phyloP scores from a whole-genome alignment of 2,888 invertebrate species.

The Mongoloraphidia duomilia region DNA sequence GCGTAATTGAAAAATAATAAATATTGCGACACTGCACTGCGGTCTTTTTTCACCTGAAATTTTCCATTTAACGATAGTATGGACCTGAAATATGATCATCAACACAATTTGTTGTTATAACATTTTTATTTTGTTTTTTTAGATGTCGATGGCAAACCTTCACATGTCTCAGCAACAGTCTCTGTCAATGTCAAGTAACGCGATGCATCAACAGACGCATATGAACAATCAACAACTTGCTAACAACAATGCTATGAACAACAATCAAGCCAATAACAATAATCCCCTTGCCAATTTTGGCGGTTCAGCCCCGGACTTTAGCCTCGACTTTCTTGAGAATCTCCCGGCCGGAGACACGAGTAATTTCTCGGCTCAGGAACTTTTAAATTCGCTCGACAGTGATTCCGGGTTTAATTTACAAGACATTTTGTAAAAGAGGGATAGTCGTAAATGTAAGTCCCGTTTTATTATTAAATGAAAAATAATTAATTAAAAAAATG shows the following conservation, averaged over 20 bases:
- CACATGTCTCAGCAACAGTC: conserved; percentile 58
- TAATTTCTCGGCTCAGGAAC: conserved; percentile 66
- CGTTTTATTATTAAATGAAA: too few relatives aligned
- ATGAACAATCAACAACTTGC: conserved; percentile 20
- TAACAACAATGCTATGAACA: conserved; percentile 21
- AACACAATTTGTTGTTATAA: neutral
- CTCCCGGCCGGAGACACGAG: conserved; percentile 60
- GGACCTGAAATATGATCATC: too few relatives aligned
- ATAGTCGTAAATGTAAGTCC: too few relatives aligned
- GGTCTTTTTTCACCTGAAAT: too few relatives aligned
- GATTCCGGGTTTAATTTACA: conserved; percentile 48
- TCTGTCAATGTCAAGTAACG: conserved; percentile 35
- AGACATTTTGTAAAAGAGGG: neutral
- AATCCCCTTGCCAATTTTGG: conserved; percentile 33
- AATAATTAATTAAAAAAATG: too few relatives aligned
- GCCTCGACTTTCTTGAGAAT: conserved; percentile 74
- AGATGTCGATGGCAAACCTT: conserved; percentile 46
- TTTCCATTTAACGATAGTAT: too few relatives aligned
- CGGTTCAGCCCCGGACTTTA: conserved; percentile 49
- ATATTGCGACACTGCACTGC: too few relatives aligned
- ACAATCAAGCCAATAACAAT: conserved; percentile 16
- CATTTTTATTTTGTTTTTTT: conserved; percentile 15
- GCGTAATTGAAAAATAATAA: too few relatives aligned
- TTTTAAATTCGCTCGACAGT: conserved; percentile 70
- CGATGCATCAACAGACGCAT: conserved; percentile 9